These are phyloP conservation scores for Camelus bactrianus DNA, from an alignment of 2,113 vertebrate genomes.

Conservation along the genomic window DNA sequence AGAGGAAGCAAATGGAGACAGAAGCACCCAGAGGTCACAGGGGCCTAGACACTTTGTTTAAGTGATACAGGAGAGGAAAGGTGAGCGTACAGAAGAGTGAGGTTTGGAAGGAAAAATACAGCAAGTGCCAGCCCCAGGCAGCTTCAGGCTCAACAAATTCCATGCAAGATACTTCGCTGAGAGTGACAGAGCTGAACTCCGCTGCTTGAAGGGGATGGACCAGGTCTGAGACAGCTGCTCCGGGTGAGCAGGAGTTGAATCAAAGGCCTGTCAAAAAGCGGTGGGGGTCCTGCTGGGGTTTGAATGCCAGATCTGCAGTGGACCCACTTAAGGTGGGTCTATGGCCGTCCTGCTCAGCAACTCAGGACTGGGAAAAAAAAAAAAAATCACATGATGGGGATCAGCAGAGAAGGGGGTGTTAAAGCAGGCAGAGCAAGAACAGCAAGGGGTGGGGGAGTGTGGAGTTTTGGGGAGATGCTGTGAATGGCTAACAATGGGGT, in stretches of 20 bases:
- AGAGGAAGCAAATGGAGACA: not conserved
- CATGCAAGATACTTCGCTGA: not conserved
- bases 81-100: not conserved
- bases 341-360: not conserved
- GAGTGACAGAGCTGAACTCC: not conserved
- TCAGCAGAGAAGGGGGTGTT: not conserved
- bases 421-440: not conserved
- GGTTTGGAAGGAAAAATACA: not conserved
- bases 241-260: not conserved
- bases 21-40: not conserved
- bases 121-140: not conserved
- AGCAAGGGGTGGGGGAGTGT: accelerated
- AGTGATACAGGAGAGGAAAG: not conserved
- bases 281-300: not conserved
- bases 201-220: not conserved
- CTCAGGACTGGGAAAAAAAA: not conserved
- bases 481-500: not conserved
- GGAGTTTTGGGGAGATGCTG: accelerated
- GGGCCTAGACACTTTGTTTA: not conserved
- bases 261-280: not conserved
- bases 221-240: not conserved
- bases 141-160: not conserved
- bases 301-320: not conserved
- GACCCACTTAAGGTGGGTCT: too few relatives aligned
- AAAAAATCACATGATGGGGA: not conserved